Percentiles rank a stretch among this genome's conserved stretches.
Evolutionary conservation across 2,113 vertebrate genomes (phyloP).

Genomic region (Coptodon bakossiorum): DNA sequence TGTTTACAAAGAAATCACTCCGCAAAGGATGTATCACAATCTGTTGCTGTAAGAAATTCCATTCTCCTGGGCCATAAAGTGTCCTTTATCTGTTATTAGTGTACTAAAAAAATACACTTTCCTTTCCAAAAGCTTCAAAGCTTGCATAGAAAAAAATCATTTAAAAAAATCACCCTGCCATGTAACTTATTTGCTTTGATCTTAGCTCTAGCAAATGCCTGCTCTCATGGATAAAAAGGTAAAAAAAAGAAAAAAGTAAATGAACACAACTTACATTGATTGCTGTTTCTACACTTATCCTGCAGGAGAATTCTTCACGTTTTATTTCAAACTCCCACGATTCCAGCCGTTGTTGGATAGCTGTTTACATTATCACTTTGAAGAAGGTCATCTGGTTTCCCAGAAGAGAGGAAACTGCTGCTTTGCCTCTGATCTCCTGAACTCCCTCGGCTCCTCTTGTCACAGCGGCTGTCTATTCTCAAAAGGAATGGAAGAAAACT

Average conservation of each 20-base stretch:
- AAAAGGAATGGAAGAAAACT: conserved; percentile 31
- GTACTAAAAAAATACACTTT: neutral
- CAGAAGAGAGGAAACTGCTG: conserved; percentile 41
- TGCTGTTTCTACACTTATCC: conserved; percentile 5
- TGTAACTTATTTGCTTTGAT: conserved; percentile 2
- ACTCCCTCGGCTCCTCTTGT: conserved; percentile 45
- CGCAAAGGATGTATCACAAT: neutral
- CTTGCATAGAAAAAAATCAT: neutral
- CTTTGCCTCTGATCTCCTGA: conserved; percentile 57
- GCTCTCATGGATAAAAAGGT: neutral
- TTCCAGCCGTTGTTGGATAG: conserved; percentile 31
- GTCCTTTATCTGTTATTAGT: neutral
- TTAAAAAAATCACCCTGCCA: neutral
- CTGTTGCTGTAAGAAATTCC: neutral
- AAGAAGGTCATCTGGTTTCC: conserved; percentile 59
- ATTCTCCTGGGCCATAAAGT: neutral
- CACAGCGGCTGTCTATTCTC: conserved; percentile 59
- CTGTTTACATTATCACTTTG: conserved; percentile 66
- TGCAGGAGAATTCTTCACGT: conserved; percentile 31
- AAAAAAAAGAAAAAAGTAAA: neutral
- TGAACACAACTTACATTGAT: conserved; percentile 21
- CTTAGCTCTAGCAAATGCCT: neutral
- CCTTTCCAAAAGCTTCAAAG: neutral
- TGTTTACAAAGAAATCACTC: neutral
- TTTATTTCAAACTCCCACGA: conserved; percentile 51